phyloP scores from a whole-genome alignment of 2,113 vertebrate species.

The Podiceps cristatus region DNA sequence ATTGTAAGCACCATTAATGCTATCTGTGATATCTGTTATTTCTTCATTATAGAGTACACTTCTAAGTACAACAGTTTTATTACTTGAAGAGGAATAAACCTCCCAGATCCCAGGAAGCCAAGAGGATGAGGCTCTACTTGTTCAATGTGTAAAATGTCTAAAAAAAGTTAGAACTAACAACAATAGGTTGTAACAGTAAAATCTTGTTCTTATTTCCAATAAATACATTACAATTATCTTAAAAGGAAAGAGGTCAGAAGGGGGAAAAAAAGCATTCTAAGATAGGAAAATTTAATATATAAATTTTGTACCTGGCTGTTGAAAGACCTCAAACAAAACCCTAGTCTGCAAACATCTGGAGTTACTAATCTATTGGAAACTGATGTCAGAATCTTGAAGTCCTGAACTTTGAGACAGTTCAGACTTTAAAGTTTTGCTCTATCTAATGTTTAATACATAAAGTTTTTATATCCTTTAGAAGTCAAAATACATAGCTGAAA shows the following conservation, averaged over 20 bases:
- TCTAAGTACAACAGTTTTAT: neutral
- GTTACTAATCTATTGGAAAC: neutral
- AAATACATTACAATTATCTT: neutral
- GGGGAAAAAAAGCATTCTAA: neutral
- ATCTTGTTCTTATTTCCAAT: neutral
- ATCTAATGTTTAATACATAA: constrained; percentile 1
- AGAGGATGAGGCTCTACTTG: neutral
- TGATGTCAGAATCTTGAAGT: neutral
- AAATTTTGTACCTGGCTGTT: neutral
- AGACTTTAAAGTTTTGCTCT: neutral
- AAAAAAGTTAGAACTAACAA: neutral
- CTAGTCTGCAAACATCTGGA: neutral
- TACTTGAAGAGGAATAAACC: neutral
- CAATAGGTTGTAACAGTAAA: neutral
- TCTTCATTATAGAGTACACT: neutral
- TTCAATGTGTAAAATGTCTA: neutral
- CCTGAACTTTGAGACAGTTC: neutral
- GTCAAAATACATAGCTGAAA: neutral
- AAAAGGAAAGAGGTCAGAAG: neutral
- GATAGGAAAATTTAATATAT: neutral
- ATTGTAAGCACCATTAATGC: neutral
- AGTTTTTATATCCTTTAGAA: neutral
- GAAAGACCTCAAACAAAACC: neutral
- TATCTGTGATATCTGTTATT: neutral
- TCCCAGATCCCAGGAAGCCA: neutral